phyloP scores from a whole-genome alignment of 2,888 invertebrate species.

The Timema cristinae region DNA sequence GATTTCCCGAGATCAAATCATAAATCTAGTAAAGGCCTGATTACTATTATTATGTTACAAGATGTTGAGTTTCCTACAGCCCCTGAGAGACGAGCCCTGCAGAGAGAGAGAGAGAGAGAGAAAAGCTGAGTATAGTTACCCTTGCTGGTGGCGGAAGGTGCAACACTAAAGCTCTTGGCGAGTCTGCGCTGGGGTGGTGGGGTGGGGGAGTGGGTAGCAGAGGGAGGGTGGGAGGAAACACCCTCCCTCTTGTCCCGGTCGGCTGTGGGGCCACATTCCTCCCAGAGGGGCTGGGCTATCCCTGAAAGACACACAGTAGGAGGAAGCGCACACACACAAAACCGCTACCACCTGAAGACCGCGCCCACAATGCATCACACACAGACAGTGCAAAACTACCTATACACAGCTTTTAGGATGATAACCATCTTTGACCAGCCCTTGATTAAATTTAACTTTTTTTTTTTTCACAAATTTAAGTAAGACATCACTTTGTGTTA shows the following conservation, averaged over 20 bases:
- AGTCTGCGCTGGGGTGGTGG: conserved; percentile 83
- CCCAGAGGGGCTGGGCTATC: conserved; percentile 50
- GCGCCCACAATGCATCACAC: no score
- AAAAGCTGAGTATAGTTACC: conserved; percentile 44
- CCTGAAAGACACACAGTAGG: conserved; percentile 39
- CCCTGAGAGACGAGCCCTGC: background rate
- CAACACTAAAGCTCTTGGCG: conserved; percentile 89
- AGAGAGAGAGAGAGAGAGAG: background rate
- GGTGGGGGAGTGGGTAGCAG: conserved; percentile 65
- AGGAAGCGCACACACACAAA: conserved; percentile 2
- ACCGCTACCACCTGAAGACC: conserved; percentile 10
- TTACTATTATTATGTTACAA: background rate
- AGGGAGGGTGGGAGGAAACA: conserved; percentile 29
- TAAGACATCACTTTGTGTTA: no score
- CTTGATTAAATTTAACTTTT: no score
- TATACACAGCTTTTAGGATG: no score
- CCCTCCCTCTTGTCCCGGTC: conserved; percentile 45
- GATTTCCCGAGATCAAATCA: no score
- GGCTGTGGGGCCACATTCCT: conserved; percentile 46
- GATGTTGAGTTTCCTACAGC: background rate
- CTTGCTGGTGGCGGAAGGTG: conserved; percentile 64
- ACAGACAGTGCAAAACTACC: no score
- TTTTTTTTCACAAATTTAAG: no score
- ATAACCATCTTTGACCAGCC: no score
- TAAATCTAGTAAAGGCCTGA: no score